Conservation (phyloP, 2,797 vertebrate species). For the Onychomys arenicola region DNA sequence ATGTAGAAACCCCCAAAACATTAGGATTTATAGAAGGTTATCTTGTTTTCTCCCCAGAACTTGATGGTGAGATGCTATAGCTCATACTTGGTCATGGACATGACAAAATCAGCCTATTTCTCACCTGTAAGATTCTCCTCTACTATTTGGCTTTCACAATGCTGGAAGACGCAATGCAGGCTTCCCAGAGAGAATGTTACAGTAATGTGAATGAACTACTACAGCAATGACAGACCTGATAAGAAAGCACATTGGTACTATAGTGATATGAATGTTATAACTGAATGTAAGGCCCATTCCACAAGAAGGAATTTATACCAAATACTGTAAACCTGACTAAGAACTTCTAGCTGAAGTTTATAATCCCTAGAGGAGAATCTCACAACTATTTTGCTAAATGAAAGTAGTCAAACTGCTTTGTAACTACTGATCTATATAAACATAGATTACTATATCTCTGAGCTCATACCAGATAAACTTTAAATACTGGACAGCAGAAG, state of each 20-base stretch:
- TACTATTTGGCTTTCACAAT: not conserved
- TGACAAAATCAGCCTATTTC: not conserved
- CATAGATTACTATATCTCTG: not conserved
- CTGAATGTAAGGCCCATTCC: not conserved
- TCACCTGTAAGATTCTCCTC: not conserved
- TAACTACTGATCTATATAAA: not conserved
- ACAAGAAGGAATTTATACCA: not conserved
- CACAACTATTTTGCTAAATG: not conserved
- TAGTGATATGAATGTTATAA: not conserved
- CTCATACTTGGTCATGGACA: not conserved
- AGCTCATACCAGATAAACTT: not conserved
- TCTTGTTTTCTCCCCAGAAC: not conserved
- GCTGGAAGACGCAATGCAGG: not conserved
- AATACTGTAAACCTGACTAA: not conserved
- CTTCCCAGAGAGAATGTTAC: not conserved
- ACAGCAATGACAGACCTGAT: not conserved
- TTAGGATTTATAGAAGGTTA: not conserved
- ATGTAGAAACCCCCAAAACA: not conserved
- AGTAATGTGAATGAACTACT: no score
- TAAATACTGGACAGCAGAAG: not conserved
- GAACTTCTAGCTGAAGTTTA: not conserved
- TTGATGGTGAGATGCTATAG: not conserved
- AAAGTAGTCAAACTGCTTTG: not conserved
- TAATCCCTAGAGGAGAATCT: not conserved
- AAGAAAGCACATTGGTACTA: not conserved